Base-by-base conservation (phyloP, 1,140 invertebrate genomes). In the Popillia japonica region DNA sequence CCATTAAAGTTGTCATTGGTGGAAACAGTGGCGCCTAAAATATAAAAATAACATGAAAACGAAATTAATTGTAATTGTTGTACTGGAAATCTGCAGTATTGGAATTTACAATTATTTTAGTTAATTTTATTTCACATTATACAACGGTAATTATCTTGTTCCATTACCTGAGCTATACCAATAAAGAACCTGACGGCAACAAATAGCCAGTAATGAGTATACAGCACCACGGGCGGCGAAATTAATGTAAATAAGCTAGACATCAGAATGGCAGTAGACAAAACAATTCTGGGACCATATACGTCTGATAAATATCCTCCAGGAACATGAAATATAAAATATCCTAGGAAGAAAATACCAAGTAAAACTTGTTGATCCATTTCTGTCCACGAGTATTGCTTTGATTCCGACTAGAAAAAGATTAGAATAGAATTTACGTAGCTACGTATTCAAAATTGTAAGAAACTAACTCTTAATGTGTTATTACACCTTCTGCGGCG, bases 231-330 rank as follows among this genome's bases (percentile, higher is more conserved):
- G 0, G 34, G 8, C 23, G 78, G 78, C 6, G 73, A 40, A 2
- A 75, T 2, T 6, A 68, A 20, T 14, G 78, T 75, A 14, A 75
- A 40, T 20, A 78, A 7, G 3, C 72, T 55, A 6, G 78, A 78
- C 23, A 64, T 22, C 4, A 64, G 6, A 17, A 78, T 72, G 6
- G 23, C 44, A 14, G 34, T 17, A 20, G 48, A 41, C 2, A 75
- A 20, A 0, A 75, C 73, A 17, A 61, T 23, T 11, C 48, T 40
- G 2, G 41, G 41, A 11, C 78, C 78, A 7, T n/a, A 75, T 22
- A 11, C 23, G 34, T 78, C 78, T 14, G 78, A 40, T n/a, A 75
- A 23, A n/a, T 48, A 64, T 64, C 78, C 78, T 9, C 20, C 78
- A 8, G 78, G 78, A 6, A 78, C 10, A 40, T 75, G 78, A 10